Conservation (phyloP, 2,113 vertebrate genomes). For the Tychaedon coryphoeus region DNA sequence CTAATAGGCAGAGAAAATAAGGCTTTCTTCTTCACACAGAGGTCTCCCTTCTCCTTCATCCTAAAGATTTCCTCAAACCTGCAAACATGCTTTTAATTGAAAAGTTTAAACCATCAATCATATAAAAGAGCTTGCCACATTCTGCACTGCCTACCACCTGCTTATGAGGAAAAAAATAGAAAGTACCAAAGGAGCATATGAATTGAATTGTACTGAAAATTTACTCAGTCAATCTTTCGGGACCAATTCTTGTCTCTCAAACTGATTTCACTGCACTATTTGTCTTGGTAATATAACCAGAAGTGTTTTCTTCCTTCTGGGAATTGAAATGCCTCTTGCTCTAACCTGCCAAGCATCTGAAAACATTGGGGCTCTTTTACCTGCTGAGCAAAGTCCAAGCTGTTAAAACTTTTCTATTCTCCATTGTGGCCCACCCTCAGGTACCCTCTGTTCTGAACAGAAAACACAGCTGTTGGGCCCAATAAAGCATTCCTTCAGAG, state of each 20-base stretch:
- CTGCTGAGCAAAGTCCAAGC: neutral
- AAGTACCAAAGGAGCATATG: neutral
- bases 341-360: neutral
- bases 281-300: slow-evolving; percentile 57
- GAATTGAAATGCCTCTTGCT: slow-evolving; percentile 33
- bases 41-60: neutral
- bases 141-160: neutral
- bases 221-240: slow-evolving; percentile 47
- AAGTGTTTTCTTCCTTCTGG: slow-evolving; percentile 43
- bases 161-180: neutral
- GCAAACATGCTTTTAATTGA: neutral
- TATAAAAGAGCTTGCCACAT: neutral
- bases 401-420: neutral
- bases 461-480: neutral
- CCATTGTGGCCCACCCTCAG: neutral
- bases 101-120: neutral
- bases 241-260: slow-evolving; percentile 49
- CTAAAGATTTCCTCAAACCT: neutral
- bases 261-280: slow-evolving; percentile 40
- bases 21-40: neutral
- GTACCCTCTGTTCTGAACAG: neutral
- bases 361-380: neutral
- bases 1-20: neutral
- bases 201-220: slow-evolving; percentile 56
- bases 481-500: neutral